Base-by-base conservation (phyloP, 2,888 invertebrate genomes). In the Orchestes rusci region DNA sequence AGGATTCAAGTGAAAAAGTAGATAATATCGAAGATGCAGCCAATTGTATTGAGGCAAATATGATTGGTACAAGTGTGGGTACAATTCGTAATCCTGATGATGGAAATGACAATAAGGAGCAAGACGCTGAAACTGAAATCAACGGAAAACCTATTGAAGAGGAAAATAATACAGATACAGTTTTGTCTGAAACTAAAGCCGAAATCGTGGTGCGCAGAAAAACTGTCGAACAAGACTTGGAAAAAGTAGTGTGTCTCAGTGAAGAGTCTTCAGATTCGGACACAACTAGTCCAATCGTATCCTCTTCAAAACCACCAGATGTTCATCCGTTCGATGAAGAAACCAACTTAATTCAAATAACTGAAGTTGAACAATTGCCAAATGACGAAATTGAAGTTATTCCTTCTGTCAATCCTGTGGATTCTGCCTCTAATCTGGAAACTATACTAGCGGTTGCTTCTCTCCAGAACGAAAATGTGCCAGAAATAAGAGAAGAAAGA, bases 391-490 rank as follows among this genome's bases (percentile, higher is more conserved):
- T 12, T 28, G 15, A 12, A 1, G 38, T 23, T 23, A 20, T 29
- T 2, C 27, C 33, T n/a, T 5, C 23, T 15, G 12, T 34, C 5
- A 33, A 28, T 17, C 16, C 45, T 13, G 42, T 42, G 4, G 52
- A 51, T 16, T 39, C 50, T 16, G 50, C 53, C 23, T 53, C 53
- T 8, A 58, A 53, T 44, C 46, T 58, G 32, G 59, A 56, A 45
- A 55, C 54, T 4, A 53, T 53, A 16, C 36, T 54, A 20, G 56
- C 57, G 30, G 58, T 56, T 4, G 57, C 56, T 10, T 54, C 53
- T 43, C 45, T 59, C 23, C 51, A 57, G 33, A 52, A 50, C 27
- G 53, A 54, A 15, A 45, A 54, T 27, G 45, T 51, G 18, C 38
- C 47, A 12, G 43, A 48, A 27, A 15, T 17, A 12, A 49, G 45